These are phyloP conservation scores for Corythaeola cristata DNA, from an alignment of 2,113 vertebrate species.

Conservation along the genomic window DNA sequence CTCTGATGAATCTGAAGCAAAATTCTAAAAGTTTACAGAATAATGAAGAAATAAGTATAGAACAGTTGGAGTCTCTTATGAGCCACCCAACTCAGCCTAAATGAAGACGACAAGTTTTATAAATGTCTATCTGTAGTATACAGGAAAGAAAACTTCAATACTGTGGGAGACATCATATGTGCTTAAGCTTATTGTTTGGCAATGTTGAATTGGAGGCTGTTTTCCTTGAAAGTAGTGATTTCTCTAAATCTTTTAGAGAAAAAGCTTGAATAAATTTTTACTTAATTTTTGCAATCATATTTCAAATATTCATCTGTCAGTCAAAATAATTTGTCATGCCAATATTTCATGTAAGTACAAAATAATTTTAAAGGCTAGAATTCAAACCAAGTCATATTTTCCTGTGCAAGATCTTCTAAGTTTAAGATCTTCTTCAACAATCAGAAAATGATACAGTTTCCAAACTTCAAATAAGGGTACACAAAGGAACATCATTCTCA, in stretches of 20 bases:
- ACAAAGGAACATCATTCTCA: neutral
- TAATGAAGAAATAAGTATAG: neutral
- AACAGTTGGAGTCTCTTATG: neutral
- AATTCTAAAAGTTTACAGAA: neutral
- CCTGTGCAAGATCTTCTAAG: neutral
- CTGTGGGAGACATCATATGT: neutral
- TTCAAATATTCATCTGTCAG: neutral
- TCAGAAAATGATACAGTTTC: neutral
- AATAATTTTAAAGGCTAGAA: neutral
- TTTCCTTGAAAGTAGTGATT: neutral
- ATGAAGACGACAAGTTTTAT: neutral
- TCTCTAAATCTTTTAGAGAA: neutral
- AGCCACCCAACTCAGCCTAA: neutral
- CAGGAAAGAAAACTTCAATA: neutral
- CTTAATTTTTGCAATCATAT: neutral
- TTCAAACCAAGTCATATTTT: neutral
- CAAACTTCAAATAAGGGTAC: neutral
- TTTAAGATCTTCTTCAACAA: neutral
- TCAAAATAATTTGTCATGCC: neutral
- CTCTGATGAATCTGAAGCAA: neutral
- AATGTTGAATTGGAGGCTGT: neutral
- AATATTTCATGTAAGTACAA: neutral
- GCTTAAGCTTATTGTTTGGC: neutral
- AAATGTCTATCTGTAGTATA: neutral
- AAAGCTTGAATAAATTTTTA: neutral